Base-by-base conservation (phyloP, 1,140 invertebrate species). In the Paraescarpia echinospica region DNA sequence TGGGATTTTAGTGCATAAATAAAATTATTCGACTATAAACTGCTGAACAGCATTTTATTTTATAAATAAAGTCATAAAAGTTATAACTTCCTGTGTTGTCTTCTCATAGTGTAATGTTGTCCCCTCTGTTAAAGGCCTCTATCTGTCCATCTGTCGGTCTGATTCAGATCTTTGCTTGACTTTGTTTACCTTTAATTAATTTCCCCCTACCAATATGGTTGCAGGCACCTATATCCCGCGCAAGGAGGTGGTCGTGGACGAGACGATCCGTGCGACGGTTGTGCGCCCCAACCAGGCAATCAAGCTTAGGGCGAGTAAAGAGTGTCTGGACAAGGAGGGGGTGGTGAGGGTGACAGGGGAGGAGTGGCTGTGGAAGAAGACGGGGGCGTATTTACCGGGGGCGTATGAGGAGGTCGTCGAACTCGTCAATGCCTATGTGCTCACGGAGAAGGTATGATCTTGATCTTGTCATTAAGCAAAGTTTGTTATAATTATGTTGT, bases 381-480 rank as follows among this genome's bases (percentile, higher is more conserved):
- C 94, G 35, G 96, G 96, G 91, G 96, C 96, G 33, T 97, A 97
- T 93, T 94, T 97, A 33, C 96, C 96, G 22, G 96, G 96, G 33
- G 96, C 96, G n/a, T 96, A 96, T 93, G 96, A 97, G 94, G 96
- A 96, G 94, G 95, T 97, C 33, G 95, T 97, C 0, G 95, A 96
- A 93, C 93, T 96, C 59, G 96, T 96, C 27, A 95, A 96, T 93
- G 96, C 96, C 8, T 95, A 96, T 94, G 96, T 96, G 18, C 94
- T 97, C 22, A 97, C 96, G 48, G 96, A 97, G 93, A 97, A 96
- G 95, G 96, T 96, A 34, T 4, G n/a, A 18, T 77, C 48, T 51
- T 51, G n/a, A n/a, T n/a, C 41, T 41, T 4, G 12, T 41, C 41
- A 41, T 41, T 41, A 41, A 41, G 4, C 12, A 41, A 41, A 12